Percentiles rank a stretch among this genome's conserved stretches.
Conservation (phyloP, 2,888 invertebrate species). For the Lomographa bimaculata region DNA sequence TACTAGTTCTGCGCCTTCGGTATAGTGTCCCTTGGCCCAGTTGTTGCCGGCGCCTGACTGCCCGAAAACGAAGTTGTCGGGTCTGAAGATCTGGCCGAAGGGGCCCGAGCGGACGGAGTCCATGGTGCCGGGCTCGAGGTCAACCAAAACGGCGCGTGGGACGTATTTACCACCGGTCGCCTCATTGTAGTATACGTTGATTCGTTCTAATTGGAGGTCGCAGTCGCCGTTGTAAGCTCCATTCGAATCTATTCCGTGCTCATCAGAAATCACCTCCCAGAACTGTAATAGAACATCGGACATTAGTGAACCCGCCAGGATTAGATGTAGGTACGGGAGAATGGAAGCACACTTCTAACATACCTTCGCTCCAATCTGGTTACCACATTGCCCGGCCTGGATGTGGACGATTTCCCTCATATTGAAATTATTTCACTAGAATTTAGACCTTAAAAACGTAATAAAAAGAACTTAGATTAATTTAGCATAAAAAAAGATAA, state of each 20-base stretch:
- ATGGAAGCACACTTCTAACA: no score
- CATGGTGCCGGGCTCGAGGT: conserved; percentile 79
- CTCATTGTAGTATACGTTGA: conserved; percentile 91
- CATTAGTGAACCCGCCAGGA: no score
- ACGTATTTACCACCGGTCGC: conserved; percentile 80
- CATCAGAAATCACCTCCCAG: conserved; percentile 72
- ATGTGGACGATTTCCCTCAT: conserved; percentile 93
- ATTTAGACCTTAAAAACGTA: conserved; percentile 51
- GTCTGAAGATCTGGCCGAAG: conserved; percentile 88
- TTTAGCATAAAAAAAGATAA: conserved; percentile 48
- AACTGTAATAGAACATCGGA: conserved; percentile 63
- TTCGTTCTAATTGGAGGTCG: conserved; percentile 88
- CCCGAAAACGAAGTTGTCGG: conserved; percentile 89
- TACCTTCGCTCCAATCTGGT: conserved; percentile 92
- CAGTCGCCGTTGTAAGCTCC: conserved; percentile 86
- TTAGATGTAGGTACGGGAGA: no score
- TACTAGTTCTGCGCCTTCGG: conserved; percentile 85
- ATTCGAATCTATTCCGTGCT: conserved; percentile 67
- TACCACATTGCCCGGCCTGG: conserved; percentile 83
- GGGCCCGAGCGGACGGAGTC: conserved; percentile 87
- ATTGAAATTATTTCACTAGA: conserved; percentile 53
- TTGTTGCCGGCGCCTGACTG: conserved; percentile 84
- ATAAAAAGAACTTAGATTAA: conserved; percentile 48
- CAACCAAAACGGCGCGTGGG: conserved; percentile 66
- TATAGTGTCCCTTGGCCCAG: conserved; percentile 87